Base-by-base conservation (phyloP, 2,888 invertebrate species). In the Ophion costatus region DNA sequence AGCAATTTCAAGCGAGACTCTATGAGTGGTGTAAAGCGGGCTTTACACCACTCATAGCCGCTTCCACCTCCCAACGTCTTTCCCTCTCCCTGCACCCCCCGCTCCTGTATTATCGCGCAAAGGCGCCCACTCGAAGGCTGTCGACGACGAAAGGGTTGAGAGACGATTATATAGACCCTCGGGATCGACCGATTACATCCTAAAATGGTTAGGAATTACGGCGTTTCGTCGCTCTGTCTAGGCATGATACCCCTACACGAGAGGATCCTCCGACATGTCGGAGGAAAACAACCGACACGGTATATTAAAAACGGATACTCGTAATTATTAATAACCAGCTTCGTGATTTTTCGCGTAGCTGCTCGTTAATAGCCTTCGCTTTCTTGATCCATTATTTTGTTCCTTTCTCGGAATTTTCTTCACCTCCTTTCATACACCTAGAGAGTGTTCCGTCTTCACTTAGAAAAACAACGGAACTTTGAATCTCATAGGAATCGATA, bases 1-100 rank as follows among this genome's bases (percentile, higher is more conserved):
- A 74, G 80, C 59, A 80, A 80, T 75, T 83, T 83, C 45, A 29
- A 70, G 57, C 11, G 63, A 63, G 63, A 63, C n/a, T 78, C 42
- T 24, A 29, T 1, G 51, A 38, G 29, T 11, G 33, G 22, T 42
- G 57, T 11, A 24, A 24, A 42, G 24, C 64, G 29, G 56, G 22
- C 56, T 42, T n/a, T n/a, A n/a, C n/a, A n/a, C n/a, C n/a, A n/a
- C n/a, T n/a, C n/a, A n/a, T n/a, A n/a, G 20, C 66, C 20, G 17
- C 7, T 38, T 38, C 63, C 17, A 24, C n/a, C 51, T 17, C 51
- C 14, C 17, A 22, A 45, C 10, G 9, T 64, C 64, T 6, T 64
- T 17, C 29, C 33, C 17, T 17, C 4, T 45, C 17, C 51, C 0
- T 33, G 24, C 33, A 17, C 11, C 45, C 11, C 42, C n/a, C n/a